Evolutionary conservation across 2,113 vertebrate genomes (phyloP).

Genomic region (Sylvilagus bachmani): DNA sequence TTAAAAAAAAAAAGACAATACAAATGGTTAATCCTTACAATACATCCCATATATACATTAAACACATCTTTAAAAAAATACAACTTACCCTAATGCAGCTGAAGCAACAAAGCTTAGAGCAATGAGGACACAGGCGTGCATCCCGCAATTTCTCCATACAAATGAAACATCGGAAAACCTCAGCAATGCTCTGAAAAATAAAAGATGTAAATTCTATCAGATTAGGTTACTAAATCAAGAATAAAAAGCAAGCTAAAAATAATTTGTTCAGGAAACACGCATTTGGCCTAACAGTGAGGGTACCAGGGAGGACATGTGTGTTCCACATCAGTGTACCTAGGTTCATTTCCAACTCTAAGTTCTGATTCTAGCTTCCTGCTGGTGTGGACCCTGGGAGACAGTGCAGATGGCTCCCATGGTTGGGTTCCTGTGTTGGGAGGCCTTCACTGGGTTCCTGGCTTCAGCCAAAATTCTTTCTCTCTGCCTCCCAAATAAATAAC

Average conservation of each 20-base stretch:
- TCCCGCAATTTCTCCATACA: conserved; percentile 99
- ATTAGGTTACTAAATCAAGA: conserved; percentile 23
- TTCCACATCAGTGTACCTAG: too few relatives aligned
- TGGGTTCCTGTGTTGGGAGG: too few relatives aligned
- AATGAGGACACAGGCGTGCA: conserved; percentile 98
- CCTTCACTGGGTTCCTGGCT: too few relatives aligned
- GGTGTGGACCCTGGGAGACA: too few relatives aligned
- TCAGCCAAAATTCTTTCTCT: too few relatives aligned
- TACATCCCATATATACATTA: background rate
- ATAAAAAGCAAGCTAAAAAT: conserved; percentile 39
- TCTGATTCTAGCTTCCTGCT: too few relatives aligned
- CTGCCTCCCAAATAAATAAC: background rate
- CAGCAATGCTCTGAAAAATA: conserved; percentile 94
- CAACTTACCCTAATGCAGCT: conserved; percentile 97
- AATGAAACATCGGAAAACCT: conserved; percentile 99
- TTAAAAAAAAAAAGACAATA: background rate
- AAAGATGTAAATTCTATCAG: background rate
- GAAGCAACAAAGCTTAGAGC: conserved; percentile 99
- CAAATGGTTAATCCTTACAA: conserved; percentile 21
- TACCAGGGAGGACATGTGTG: too few relatives aligned
- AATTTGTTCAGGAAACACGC: too few relatives aligned
- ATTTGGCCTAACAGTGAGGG: too few relatives aligned
- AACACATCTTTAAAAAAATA: background rate
- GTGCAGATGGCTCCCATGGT: too few relatives aligned
- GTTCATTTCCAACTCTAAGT: too few relatives aligned